These are phyloP conservation scores for Pagetopsis macropterus DNA, from an alignment of 2,797 vertebrate species.

Conservation along the genomic window DNA sequence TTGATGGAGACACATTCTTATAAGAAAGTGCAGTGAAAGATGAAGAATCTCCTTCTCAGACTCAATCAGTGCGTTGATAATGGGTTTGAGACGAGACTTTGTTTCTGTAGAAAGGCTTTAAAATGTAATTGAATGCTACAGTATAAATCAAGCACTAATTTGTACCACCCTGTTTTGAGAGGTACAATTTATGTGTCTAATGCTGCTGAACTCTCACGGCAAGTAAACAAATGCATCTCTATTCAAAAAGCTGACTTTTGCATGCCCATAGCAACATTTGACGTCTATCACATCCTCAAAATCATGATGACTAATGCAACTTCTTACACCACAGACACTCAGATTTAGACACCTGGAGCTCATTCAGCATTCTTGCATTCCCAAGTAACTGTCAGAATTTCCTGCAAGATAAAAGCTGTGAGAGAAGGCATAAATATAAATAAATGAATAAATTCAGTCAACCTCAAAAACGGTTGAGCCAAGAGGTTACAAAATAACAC, in stretches of 20 bases:
- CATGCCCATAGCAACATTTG: neutral
- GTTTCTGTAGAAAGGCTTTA: neutral
- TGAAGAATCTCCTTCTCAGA: conserved; percentile 10
- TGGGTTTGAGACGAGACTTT: conserved; percentile 4
- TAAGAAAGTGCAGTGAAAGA: neutral
- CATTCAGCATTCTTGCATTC: conserved; percentile 1
- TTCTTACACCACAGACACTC: conserved; percentile 2
- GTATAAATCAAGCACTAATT: neutral
- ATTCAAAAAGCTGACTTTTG: neutral
- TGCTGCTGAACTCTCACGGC: neutral
- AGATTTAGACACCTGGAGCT: conserved; percentile 2
- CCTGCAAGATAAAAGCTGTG: conserved; percentile 3
- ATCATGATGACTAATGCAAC: conserved; percentile 1
- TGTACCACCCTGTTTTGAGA: neutral
- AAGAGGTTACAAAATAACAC: neutral
- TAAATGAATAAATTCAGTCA: no score
- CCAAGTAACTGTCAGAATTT: neutral
- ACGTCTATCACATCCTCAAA: neutral
- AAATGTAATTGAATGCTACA: neutral
- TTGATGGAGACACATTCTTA: neutral
- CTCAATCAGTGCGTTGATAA: conserved; percentile 17
- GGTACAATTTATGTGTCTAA: neutral
- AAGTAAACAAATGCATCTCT: conserved; percentile 8
- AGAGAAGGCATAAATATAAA: neutral
- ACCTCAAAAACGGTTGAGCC: conserved; percentile 4